These are phyloP conservation scores for Phocides pigmalion DNA, from an alignment of 1,140 invertebrate species.

Conservation along the genomic window DNA sequence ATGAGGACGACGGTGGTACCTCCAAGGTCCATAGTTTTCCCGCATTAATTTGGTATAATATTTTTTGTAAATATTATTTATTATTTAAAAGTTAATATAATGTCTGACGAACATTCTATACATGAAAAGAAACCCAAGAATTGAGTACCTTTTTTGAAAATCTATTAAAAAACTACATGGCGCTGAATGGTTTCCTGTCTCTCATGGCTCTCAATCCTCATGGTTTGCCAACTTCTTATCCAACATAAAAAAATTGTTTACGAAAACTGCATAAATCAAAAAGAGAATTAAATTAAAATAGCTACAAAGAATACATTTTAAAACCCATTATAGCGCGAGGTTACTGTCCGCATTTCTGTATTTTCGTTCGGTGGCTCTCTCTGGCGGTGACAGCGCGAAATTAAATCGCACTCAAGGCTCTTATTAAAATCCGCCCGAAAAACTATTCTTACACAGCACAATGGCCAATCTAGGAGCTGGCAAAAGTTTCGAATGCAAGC, in stretches of 20 bases:
- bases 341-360: constrained; percentile 12
- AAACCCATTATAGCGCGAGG: neutral
- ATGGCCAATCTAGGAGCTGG: constrained; percentile 51
- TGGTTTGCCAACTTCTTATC: no score
- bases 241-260: neutral
- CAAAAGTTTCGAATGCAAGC: constrained; percentile 17
- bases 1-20: no score
- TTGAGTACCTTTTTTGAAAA: no score
- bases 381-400: constrained; percentile 56
- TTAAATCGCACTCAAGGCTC: constrained; percentile 56
- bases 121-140: no score
- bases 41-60: no score
- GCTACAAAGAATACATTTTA: neutral
- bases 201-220: no score
- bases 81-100: no score
- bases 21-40: no score
- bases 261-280: neutral
- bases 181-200: no score
- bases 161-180: no score
- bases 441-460: constrained; percentile 55
- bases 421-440: constrained; percentile 68
- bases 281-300: neutral
- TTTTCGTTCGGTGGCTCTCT: neutral
- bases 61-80: no score
- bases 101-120: no score